Evolutionary conservation across 2,888 invertebrate genomes (phyloP), one percentile per base, ranked within the genome.

Genomic region (Tortricodes alternella): DNA sequence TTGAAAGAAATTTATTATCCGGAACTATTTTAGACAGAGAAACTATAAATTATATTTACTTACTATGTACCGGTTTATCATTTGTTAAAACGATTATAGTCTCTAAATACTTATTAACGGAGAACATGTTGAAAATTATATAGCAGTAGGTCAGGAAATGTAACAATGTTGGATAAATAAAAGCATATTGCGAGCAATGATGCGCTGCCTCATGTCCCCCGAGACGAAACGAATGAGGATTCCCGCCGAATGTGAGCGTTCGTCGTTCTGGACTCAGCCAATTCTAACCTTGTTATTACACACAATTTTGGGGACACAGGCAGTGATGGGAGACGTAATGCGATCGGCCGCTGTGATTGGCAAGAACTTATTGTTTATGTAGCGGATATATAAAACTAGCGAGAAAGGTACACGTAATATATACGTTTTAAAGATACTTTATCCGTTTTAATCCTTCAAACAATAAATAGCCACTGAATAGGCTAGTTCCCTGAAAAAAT

Each of bases 141-240:
- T 70, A 78, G 71, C 74, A 72, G 74, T 65, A 71, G 76, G 74
- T 76, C 74, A 73, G 71, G 65, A 73, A 75, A 78, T 74, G 72
- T 70, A 77, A 78, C 75, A 78, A 71, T 78, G 75, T 76, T 71
- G 77, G 76, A 78, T 82, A 80, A 83, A 83, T 84, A 80, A 79
- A 76, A 70, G 76, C 76, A 76, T 77, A 80, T 82, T 80, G 75
- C 73, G 69, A 67, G 75, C 76, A 76, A 78, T 78, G 78, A 79
- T 73, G 74, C 70, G 70, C 67, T 66, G 67, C 67, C 63, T 78
- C 75, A 73, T 74, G 76, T 80, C 84, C 78, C 80, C 60, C 52
- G 80, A 71, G 79, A 78, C 71, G 74, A 75, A 78, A 80, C 75
- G 78, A 78, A 80, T 79, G 78, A 74, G 75, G 64, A 79, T 74